Evolutionary conservation across 1,140 invertebrate genomes (phyloP).

Genomic region (Drosophila obscura): DNA sequence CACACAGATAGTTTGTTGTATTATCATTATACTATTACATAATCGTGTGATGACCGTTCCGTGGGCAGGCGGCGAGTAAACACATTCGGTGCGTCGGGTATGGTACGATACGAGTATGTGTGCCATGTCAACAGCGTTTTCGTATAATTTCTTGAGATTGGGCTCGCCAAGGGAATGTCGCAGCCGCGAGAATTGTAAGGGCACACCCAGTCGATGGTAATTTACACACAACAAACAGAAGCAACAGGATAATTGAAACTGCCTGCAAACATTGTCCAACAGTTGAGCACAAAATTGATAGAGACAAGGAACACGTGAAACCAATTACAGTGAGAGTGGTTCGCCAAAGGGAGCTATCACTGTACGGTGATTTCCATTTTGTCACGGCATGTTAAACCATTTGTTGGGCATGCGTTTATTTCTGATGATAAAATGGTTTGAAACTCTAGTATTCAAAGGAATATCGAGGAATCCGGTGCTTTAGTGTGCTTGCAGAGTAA

Average conservation of each 20-base stretch:
- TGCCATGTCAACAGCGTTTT: conserved; percentile 34
- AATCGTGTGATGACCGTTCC: conserved; percentile 49
- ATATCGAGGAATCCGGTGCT: conserved; percentile 1
- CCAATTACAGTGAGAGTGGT: neutral
- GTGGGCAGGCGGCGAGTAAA: conserved; percentile 27
- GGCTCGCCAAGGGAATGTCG: conserved; percentile 10
- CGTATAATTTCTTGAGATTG: conserved; percentile 44
- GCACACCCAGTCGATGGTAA: conserved; percentile 24
- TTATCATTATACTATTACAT: conserved; percentile 65
- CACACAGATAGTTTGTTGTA: conserved; percentile 30
- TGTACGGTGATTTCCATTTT: conserved; percentile 29
- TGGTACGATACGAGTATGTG: neutral
- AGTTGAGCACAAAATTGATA: conserved; percentile 3
- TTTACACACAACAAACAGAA: neutral
- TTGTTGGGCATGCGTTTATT: conserved; percentile 27
- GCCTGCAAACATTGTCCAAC: conserved; percentile 18
- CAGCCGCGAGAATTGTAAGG: neutral
- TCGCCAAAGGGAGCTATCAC: too few relatives aligned
- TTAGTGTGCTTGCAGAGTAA: neutral
- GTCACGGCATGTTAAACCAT: conserved; percentile 37
- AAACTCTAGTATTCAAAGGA: neutral
- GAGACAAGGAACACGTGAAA: neutral
- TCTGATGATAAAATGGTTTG: conserved; percentile 22
- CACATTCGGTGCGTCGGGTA: conserved; percentile 19
- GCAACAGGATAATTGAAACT: conserved; percentile 44